phyloP scores from a whole-genome alignment of 2,797 vertebrate genomes.

The Sebastes diploproa region DNA sequence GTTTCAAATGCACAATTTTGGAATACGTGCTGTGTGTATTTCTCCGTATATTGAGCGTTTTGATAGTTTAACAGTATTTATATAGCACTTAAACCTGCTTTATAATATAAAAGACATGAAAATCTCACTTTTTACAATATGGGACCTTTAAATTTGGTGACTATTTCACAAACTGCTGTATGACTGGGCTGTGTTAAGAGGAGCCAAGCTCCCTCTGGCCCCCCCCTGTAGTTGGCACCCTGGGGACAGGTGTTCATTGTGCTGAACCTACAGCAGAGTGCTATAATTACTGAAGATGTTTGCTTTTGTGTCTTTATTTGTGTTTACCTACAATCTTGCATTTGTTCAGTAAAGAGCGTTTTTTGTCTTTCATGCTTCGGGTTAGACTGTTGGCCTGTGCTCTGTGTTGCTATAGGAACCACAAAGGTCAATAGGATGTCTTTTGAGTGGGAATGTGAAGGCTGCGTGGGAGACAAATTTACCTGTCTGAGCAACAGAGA shows the following conservation, averaged over 20 bases:
- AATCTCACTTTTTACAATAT: too few species aligned
- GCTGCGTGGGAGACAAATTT: conserved; percentile 48
- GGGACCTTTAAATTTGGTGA: too few species aligned
- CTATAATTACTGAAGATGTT: neutral
- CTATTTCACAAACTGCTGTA: too few species aligned
- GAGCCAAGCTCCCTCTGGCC: too few species aligned
- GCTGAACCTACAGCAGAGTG: neutral
- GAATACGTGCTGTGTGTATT: too few species aligned
- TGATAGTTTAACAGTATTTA: too few species aligned
- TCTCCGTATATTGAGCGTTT: too few species aligned
- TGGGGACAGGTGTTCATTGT: neutral
- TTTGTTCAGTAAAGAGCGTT: neutral
- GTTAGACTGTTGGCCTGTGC: conserved; percentile 27
- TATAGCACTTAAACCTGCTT: too few species aligned
- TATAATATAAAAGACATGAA: too few species aligned
- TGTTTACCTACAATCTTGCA: neutral
- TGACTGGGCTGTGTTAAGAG: too few species aligned
- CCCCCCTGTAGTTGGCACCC: too few species aligned
- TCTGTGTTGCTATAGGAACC: conserved; percentile 70
- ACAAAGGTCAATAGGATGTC: conserved; percentile 56
- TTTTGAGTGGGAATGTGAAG: conserved; percentile 51
- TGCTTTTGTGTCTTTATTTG: neutral
- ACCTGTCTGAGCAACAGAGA: conserved; percentile 53
- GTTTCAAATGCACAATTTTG: too few species aligned
- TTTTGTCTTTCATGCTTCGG: conserved; percentile 14